These are phyloP conservation scores for Buathra laborator DNA, from an alignment of 2,888 invertebrate genomes.

Conservation along the genomic window DNA sequence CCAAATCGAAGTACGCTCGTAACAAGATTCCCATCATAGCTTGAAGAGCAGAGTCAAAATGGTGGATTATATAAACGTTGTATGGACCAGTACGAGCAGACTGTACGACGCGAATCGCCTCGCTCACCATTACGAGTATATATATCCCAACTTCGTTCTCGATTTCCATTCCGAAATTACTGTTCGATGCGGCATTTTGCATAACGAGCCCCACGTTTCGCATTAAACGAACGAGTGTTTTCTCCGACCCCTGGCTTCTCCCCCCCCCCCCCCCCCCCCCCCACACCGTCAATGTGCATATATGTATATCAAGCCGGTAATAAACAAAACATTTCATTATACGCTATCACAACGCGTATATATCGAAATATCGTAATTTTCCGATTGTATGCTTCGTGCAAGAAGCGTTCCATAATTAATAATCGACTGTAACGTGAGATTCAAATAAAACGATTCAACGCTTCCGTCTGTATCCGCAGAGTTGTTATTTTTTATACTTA, in stretches of 20 bases:
- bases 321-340: constrained; percentile 36
- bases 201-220: constrained; percentile 49
- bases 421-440: not conserved
- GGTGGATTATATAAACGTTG: not conserved
- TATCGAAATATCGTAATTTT: constrained; percentile 7
- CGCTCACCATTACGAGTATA: constrained; percentile 22
- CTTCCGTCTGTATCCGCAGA: not conserved
- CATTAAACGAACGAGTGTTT: constrained; percentile 47
- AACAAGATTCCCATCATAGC: not conserved
- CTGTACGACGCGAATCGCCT: constrained; percentile 4
- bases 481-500: not conserved
- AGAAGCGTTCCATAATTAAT: not conserved
- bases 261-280: not conserved
- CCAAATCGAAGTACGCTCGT: not conserved
- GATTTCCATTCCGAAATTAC: constrained; percentile 25
- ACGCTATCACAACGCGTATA: constrained; percentile 6
- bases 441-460: not conserved
- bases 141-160: constrained; percentile 16
- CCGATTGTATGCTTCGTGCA: not conserved
- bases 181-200: constrained; percentile 43
- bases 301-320: not conserved
- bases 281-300: not conserved
- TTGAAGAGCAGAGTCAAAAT: not conserved
- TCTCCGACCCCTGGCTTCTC: not conserved
- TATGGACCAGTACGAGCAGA: not conserved